phyloP scores from a whole-genome alignment of 2,797 vertebrate genomes.

The Neosalanx taihuensis region DNA sequence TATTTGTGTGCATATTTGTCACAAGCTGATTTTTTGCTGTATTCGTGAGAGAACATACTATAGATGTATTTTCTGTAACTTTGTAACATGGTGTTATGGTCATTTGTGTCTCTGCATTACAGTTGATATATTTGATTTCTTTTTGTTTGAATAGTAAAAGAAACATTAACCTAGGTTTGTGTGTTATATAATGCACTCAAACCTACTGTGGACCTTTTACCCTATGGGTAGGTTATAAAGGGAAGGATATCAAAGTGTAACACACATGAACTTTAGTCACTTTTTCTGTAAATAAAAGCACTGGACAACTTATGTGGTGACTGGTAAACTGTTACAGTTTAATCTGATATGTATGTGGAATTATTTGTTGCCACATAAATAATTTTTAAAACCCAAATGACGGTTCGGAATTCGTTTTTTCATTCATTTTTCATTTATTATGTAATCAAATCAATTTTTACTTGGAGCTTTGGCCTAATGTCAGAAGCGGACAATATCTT shows the following conservation, averaged over 20 bases:
- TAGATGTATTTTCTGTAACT: slow-evolving; percentile 85
- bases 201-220: slow-evolving; percentile 98
- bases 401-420: slow-evolving; percentile 39
- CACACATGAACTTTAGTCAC: slow-evolving; percentile 89
- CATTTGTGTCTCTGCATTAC: slow-evolving; percentile 70
- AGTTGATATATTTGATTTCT: slow-evolving; percentile 68
- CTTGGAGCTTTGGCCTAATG: too few species aligned
- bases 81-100: slow-evolving; percentile 83
- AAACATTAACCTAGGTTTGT: slow-evolving; percentile 96
- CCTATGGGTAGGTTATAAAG: slow-evolving; percentile 99
- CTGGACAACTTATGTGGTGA: slow-evolving; percentile 86
- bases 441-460: background rate
- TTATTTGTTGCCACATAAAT: slow-evolving; percentile 86
- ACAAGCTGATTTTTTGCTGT: slow-evolving; percentile 75
- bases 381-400: slow-evolving; percentile 76
- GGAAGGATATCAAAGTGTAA: slow-evolving; percentile 92
- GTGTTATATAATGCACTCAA: slow-evolving; percentile 96
- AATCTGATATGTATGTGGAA: slow-evolving; percentile 79
- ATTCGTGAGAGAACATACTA: slow-evolving; percentile 75
- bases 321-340: slow-evolving; percentile 76
- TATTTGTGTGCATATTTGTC: slow-evolving; percentile 74
- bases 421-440: slow-evolving; percentile 6
- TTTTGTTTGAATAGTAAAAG: slow-evolving; percentile 83
- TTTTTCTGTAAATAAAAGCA: slow-evolving; percentile 98
- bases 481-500: background rate